phyloP scores from a whole-genome alignment of 1,140 invertebrate genomes.

The Centruroides sculpturatus region DNA sequence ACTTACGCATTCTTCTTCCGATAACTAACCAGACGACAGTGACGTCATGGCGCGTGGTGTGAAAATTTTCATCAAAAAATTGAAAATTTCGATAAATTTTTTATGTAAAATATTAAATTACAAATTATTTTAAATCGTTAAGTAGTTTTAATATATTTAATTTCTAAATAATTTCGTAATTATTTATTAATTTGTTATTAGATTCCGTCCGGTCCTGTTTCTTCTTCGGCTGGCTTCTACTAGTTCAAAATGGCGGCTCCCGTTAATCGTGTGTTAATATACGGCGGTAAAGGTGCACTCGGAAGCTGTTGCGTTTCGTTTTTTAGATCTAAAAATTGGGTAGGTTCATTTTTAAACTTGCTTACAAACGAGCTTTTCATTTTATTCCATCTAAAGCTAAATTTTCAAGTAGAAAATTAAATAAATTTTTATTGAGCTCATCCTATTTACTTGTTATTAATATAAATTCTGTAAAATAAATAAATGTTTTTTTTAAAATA shows the following conservation, averaged over 20 bases:
- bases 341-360: conserved; percentile 31
- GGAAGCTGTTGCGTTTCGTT: conserved; percentile 68
- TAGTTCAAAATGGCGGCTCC: conserved; percentile 2
- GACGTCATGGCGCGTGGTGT: background rate
- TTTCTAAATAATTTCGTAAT: too few relatives aligned
- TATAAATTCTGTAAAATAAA: too few relatives aligned
- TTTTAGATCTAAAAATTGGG: conserved; percentile 81
- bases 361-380: too few relatives aligned
- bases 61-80: background rate
- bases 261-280: conserved; percentile 61
- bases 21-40: background rate
- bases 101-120: background rate
- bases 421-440: too few relatives aligned
- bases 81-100: conserved; percentile 2
- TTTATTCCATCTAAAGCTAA: too few relatives aligned
- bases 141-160: too few relatives aligned
- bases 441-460: too few relatives aligned
- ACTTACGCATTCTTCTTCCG: background rate
- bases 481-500: too few relatives aligned
- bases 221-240: background rate
- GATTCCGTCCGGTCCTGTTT: background rate
- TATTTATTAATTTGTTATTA: too few relatives aligned
- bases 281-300: conserved; percentile 87
- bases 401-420: too few relatives aligned
- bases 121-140: too few relatives aligned